These are phyloP conservation scores for Myripristis murdjan DNA, from an alignment of 2,797 vertebrate genomes.

Conservation along the genomic window DNA sequence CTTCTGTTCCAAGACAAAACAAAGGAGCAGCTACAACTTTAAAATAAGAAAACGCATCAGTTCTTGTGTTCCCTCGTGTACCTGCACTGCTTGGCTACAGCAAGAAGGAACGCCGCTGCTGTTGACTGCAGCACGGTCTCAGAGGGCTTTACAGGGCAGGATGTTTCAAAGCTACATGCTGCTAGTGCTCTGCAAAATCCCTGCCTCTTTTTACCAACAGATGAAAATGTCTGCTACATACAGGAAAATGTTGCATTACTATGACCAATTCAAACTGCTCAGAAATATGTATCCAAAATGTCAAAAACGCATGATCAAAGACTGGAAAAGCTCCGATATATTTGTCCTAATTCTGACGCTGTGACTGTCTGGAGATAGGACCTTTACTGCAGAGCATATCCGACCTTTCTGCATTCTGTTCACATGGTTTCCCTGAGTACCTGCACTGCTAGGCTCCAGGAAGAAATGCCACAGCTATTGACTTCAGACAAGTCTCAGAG, in stretches of 20 bases:
- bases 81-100: conserved; percentile 51
- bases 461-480: no score
- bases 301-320: conserved; percentile 17
- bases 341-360: no score
- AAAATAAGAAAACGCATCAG: conserved; percentile 31
- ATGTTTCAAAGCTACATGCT: conserved; percentile 32
- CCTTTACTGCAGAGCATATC: no score
- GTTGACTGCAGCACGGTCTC: conserved; percentile 57
- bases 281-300: not conserved
- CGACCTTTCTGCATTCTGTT: no score
- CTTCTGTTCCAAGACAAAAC: conserved; percentile 35
- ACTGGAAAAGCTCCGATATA: not conserved
- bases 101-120: conserved; percentile 50
- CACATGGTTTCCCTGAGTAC: no score
- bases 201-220: not conserved
- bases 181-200: conserved; percentile 27
- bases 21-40: conserved; percentile 25
- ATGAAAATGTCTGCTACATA: not conserved
- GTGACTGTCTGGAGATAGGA: no score
- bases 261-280: conserved; percentile 17
- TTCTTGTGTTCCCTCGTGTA: conserved; percentile 40
- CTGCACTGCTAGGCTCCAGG: no score
- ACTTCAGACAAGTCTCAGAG: no score
- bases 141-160: conserved; percentile 46
- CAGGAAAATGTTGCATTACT: conserved; percentile 28